phyloP scores from a whole-genome alignment of 2,797 vertebrate species.

The Echiichthys vipera region DNA sequence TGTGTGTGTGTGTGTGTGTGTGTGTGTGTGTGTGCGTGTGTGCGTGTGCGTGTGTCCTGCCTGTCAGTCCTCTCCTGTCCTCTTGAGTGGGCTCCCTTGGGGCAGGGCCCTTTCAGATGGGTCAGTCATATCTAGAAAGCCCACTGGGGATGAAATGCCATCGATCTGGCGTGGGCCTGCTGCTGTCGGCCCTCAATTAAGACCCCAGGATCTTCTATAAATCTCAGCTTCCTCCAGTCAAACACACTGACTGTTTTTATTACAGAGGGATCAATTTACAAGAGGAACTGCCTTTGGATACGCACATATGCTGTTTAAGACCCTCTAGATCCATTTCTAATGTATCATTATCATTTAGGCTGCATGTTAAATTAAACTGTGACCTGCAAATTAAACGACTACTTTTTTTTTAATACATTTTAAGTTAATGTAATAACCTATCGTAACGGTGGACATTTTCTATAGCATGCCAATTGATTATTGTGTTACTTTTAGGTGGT shows the following conservation, averaged over 20 bases:
- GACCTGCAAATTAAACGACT: neutral
- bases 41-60: neutral
- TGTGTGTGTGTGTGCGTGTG: constrained; percentile 12
- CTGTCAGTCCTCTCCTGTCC: constrained; percentile 41
- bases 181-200: constrained; percentile 45
- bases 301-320: neutral
- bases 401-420: neutral
- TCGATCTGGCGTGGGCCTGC: constrained; percentile 40
- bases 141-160: constrained; percentile 55
- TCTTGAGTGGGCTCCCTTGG: constrained; percentile 46
- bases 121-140: constrained; percentile 60
- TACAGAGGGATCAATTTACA: constrained; percentile 8
- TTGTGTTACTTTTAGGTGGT: too few species aligned
- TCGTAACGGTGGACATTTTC: neutral
- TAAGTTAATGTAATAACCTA: neutral
- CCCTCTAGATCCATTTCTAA: neutral
- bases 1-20: neutral
- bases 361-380: constrained; percentile 1
- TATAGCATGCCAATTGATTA: too few species aligned
- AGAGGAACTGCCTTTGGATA: constrained; percentile 5
- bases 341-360: neutral
- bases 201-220: constrained; percentile 29
- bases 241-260: constrained; percentile 13
- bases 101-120: constrained; percentile 51
- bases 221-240: constrained; percentile 12